Evolutionary conservation across 2,888 invertebrate genomes (phyloP).

Genomic region (Allygus modestus): DNA sequence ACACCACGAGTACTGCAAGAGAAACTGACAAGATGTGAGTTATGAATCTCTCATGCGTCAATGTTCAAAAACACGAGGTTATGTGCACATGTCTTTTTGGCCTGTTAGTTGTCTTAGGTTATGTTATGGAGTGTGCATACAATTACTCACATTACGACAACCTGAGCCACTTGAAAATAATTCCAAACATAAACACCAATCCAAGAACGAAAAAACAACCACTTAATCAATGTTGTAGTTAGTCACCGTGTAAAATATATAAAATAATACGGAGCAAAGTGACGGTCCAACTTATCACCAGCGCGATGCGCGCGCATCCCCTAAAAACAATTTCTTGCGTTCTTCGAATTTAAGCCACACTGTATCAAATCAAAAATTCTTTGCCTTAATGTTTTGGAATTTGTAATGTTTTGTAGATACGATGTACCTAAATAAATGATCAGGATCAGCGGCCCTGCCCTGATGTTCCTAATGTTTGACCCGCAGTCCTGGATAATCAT

Average conservation of each 20-base stretch:
- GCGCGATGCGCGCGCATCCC: too few species aligned
- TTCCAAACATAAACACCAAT: not conserved
- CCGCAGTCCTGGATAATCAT: too few species aligned
- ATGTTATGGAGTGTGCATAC: not conserved
- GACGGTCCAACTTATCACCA: too few species aligned
- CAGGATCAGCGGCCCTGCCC: too few species aligned
- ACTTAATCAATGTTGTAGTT: not conserved
- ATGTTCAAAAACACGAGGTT: not conserved
- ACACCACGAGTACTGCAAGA: not conserved
- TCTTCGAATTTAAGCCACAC: too few species aligned
- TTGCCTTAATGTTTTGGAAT: too few species aligned
- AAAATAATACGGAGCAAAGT: too few species aligned
- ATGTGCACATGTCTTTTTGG: not conserved
- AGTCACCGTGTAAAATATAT: not conserved
- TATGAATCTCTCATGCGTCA: not conserved
- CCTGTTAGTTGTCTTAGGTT: not conserved
- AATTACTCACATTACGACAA: not conserved
- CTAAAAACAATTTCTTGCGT: too few species aligned
- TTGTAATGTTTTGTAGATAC: too few species aligned
- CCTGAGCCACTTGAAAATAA: not conserved
- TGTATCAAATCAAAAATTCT: too few species aligned
- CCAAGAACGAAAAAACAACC: not conserved
- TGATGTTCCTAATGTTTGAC: too few species aligned
- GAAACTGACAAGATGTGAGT: not conserved
- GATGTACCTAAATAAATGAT: too few species aligned